phyloP scores from a whole-genome alignment of 2,888 invertebrate species.

The Agrochola lychnidis region DNA sequence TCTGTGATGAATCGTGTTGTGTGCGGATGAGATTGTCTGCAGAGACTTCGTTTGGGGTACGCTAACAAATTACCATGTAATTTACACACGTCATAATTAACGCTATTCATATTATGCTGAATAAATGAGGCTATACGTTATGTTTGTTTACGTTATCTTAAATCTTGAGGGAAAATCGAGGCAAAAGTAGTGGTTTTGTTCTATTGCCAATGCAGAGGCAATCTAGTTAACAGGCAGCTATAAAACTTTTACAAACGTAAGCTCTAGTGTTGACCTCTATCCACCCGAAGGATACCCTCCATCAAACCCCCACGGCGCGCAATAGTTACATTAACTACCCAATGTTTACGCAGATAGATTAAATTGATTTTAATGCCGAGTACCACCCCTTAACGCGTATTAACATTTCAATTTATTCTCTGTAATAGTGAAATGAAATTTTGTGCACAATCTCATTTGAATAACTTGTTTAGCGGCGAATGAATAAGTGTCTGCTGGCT shows the following conservation, averaged over 20 bases:
- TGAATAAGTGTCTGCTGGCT: conserved; percentile 64
- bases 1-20: conserved; percentile 45
- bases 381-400: conserved; percentile 60
- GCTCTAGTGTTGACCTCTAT: conserved; percentile 26
- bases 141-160: conserved; percentile 10
- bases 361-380: conserved; percentile 35
- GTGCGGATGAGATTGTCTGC: conserved; percentile 46
- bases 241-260: conserved; percentile 48
- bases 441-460: conserved; percentile 67
- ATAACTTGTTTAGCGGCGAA: conserved; percentile 68
- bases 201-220: conserved; percentile 26
- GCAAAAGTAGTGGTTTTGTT: conserved; percentile 21
- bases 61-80: conserved; percentile 50
- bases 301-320: conserved; percentile 18
- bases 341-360: conserved; percentile 35
- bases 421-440: conserved; percentile 63
- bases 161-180: background rate
- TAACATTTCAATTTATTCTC: conserved; percentile 70
- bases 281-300: conserved; percentile 6
- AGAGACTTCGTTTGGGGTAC: conserved; percentile 42
- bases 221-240: conserved; percentile 42
- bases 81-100: conserved; percentile 50
- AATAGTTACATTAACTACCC: conserved; percentile 31
- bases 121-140: conserved; percentile 28
- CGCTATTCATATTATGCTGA: conserved; percentile 42